A percentile compares a stretch with the other conserved stretches of the same genome.
phyloP scores from a whole-genome alignment of 2,113 vertebrate genomes.

The Nanorana parkeri region DNA sequence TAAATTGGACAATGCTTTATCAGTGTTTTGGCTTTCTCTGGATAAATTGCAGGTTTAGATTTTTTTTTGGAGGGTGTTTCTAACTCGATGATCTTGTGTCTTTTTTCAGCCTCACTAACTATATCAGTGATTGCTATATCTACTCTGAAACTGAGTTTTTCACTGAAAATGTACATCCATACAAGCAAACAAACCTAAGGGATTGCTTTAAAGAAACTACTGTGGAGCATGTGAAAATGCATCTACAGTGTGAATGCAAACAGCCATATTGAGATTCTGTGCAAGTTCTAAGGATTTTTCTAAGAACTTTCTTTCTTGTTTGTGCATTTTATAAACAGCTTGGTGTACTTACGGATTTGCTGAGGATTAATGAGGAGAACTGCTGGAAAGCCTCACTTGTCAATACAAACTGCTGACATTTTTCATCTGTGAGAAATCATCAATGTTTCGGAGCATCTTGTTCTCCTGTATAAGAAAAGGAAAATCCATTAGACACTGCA shows the following conservation, averaged over 20 bases:
- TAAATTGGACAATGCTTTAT: too few relatives aligned
- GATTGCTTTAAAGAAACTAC: too few relatives aligned
- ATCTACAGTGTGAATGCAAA: not conserved
- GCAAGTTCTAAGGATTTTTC: not conserved
- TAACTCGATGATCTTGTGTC: too few relatives aligned
- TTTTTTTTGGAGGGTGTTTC: too few relatives aligned
- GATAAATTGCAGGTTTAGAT: too few relatives aligned
- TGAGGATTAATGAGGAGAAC: not conserved
- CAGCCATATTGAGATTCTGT: not conserved
- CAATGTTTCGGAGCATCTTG: not conserved
- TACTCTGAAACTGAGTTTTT: too few relatives aligned
- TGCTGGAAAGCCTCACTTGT: not conserved
- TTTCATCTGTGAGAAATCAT: not conserved
- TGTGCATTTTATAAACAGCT: not conserved
- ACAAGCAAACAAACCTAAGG: too few relatives aligned
- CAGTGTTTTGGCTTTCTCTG: too few relatives aligned
- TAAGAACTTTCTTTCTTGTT: not conserved
- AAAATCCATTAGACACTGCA: not conserved
- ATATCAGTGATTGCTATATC: too few relatives aligned
- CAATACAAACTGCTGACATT: not conserved
- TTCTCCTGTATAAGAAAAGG: not conserved
- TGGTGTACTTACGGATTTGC: conserved; percentile 4
- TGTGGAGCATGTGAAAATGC: too few relatives aligned
- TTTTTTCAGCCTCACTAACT: too few relatives aligned
- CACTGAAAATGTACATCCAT: too few relatives aligned